Conservation (phyloP, 2,113 vertebrate species). For the Nibea coibor region DNA sequence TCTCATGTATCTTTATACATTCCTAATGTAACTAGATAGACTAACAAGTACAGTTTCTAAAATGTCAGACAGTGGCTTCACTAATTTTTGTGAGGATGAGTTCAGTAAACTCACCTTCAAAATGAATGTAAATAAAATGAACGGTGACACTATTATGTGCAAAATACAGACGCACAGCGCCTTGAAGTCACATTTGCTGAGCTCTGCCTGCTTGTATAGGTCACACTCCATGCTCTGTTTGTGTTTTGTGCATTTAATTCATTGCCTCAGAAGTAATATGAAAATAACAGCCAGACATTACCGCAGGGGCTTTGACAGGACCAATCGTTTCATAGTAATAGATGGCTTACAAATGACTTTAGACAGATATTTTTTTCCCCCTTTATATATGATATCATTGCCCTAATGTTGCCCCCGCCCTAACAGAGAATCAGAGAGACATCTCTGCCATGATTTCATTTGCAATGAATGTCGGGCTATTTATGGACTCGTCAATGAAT, state of each 20-base stretch:
- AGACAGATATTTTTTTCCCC: slow-evolving; percentile 44
- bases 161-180: slow-evolving; percentile 17
- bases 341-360: slow-evolving; percentile 57
- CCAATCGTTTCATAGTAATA: slow-evolving; percentile 45
- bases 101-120: not conserved
- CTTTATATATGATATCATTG: slow-evolving; percentile 49
- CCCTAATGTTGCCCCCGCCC: slow-evolving; percentile 21
- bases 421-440: slow-evolving; percentile 12
- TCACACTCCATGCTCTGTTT: slow-evolving; percentile 51
- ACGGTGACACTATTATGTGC: not conserved
- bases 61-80: not conserved
- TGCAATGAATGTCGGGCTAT: slow-evolving; percentile 61
- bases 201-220: slow-evolving; percentile 44
- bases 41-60: not conserved
- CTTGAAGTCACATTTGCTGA: slow-evolving; percentile 38
- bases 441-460: slow-evolving; percentile 61
- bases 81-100: not conserved
- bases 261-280: slow-evolving; percentile 67
- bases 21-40: not conserved
- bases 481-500: slow-evolving; percentile 71
- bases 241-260: slow-evolving; percentile 61
- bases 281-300: slow-evolving; percentile 72
- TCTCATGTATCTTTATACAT: not conserved
- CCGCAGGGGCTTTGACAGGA: slow-evolving; percentile 53
- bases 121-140: not conserved